Evolutionary conservation across 2,888 invertebrate species (phyloP), one percentile per base, ranked within the genome.

Genomic region (Lithodes maja): DNA sequence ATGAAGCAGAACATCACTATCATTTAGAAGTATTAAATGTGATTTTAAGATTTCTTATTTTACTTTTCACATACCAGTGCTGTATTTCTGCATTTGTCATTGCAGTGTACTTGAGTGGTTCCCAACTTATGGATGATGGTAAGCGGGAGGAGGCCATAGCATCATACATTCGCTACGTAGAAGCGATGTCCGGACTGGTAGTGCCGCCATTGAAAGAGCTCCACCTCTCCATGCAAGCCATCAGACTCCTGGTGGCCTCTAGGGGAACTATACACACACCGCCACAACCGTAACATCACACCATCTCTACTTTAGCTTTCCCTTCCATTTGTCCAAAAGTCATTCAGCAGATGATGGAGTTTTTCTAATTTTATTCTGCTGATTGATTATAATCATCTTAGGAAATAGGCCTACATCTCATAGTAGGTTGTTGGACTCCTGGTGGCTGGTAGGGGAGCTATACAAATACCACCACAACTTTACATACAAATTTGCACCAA

Each of bases 221-320:
- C 17, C 91, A 91, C 68, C 86, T 90, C 15, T 77, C 91, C 12
- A 78, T 91, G 83, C 80, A 91, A 71, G 53, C 85, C 53, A 83
- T 91, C 17, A 68, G 91, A 12, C 84, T 90, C 3, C 86, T 91
- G 53, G 83, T 91, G 54, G 91, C 87, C 0, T 82, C 90, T n/a
- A 75, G 91, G 50, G 91, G 91, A 15, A 88, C 87, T 61, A 84
- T 88, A 5, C 79, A 83, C 52, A 80, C 82, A 9, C 83, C 17
- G 3, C 81, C 80, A 78, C 7, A 54, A 78, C 9, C 9, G 53
- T 15, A 78, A 78, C 2, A 78, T 3, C 50, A 3, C n/a, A 75
- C 75, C n/a, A n/a, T 75, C 17, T 33, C 33, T 33, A 33, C 33
- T 33, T 33, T 0, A 33, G 33, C 33, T 33, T 33, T 33, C 33